These are phyloP conservation scores for Paramormyrops hopkinsi DNA, from an alignment of 2,797 vertebrate species.

Conservation along the genomic window DNA sequence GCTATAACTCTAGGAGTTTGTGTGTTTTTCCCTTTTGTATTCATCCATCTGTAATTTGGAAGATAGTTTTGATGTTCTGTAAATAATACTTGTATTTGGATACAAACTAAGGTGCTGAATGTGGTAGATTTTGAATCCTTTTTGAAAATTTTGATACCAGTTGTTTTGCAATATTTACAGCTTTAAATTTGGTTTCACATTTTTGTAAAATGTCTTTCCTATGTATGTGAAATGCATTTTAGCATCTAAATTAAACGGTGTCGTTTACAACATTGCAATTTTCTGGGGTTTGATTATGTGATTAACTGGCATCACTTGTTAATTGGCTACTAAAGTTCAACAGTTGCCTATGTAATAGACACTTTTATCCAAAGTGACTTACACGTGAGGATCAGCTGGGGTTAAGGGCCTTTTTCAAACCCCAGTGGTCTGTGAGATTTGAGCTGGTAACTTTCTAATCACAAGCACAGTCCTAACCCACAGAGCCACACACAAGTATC, in stretches of 20 bases:
- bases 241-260: slow-evolving; percentile 34
- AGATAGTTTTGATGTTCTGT: slow-evolving; percentile 32
- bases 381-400: background rate
- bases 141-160: slow-evolving; percentile 55
- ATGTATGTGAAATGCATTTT: slow-evolving; percentile 43
- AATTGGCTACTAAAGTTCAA: background rate
- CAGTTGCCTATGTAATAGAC: background rate
- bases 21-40: slow-evolving; percentile 16
- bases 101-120: slow-evolving; percentile 36
- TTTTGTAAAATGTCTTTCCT: slow-evolving; percentile 41
- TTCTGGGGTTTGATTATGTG: background rate
- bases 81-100: slow-evolving; percentile 35
- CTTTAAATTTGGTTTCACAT: slow-evolving; percentile 50
- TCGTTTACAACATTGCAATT: slow-evolving; percentile 13
- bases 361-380: background rate
- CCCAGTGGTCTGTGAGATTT: background rate
- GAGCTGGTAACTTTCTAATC: background rate
- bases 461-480: background rate
- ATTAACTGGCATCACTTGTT: background rate
- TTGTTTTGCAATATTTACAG: slow-evolving; percentile 60
- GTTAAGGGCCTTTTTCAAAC: background rate
- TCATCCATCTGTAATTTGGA: slow-evolving; percentile 34
- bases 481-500: background rate
- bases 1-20: slow-evolving; percentile 16
- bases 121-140: slow-evolving; percentile 45